Evolutionary conservation across 2,888 invertebrate genomes (phyloP).

Genomic region (Eulithis prunata): DNA sequence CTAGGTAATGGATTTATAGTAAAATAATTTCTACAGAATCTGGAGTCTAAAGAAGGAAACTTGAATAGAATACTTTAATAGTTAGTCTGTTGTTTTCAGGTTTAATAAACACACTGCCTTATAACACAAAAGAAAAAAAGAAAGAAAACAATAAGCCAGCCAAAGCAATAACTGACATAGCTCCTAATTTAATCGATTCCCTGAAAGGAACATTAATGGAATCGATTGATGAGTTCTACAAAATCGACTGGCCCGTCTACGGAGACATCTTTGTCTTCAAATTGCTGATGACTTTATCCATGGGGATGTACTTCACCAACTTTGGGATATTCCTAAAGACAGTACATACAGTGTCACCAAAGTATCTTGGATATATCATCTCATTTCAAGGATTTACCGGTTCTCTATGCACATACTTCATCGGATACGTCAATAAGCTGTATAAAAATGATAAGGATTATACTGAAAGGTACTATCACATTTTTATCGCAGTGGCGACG

Average conservation of each 20-base stretch:
- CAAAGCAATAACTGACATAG: slow-evolving; percentile 26
- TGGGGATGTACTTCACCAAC: slow-evolving; percentile 76
- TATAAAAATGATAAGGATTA: slow-evolving; percentile 70
- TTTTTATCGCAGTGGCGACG: slow-evolving; percentile 68
- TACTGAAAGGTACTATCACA: slow-evolving; percentile 68
- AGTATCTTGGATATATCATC: slow-evolving; percentile 80
- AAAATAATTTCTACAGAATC: neutral
- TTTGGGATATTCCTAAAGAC: slow-evolving; percentile 75
- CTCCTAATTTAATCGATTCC: slow-evolving; percentile 47
- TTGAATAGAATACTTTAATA: neutral
- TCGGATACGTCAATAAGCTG: slow-evolving; percentile 68
- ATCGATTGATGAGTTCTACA: slow-evolving; percentile 68
- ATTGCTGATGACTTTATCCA: slow-evolving; percentile 75
- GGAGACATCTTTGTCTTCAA: slow-evolving; percentile 80
- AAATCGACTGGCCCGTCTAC: slow-evolving; percentile 78
- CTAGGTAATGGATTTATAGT: slow-evolving; percentile 44
- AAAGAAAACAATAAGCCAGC: slow-evolving; percentile 31
- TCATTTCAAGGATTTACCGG: slow-evolving; percentile 78
- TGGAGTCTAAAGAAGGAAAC: neutral
- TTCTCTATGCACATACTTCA: slow-evolving; percentile 70
- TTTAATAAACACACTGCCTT: slow-evolving; percentile 50
- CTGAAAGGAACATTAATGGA: slow-evolving; percentile 51
- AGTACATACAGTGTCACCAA: slow-evolving; percentile 72
- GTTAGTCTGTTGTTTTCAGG: slow-evolving; percentile 46
- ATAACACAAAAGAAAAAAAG: slow-evolving; percentile 39